These are phyloP conservation scores for Catharus bicknelli DNA, from an alignment of 2,113 vertebrate genomes.

Conservation along the genomic window DNA sequence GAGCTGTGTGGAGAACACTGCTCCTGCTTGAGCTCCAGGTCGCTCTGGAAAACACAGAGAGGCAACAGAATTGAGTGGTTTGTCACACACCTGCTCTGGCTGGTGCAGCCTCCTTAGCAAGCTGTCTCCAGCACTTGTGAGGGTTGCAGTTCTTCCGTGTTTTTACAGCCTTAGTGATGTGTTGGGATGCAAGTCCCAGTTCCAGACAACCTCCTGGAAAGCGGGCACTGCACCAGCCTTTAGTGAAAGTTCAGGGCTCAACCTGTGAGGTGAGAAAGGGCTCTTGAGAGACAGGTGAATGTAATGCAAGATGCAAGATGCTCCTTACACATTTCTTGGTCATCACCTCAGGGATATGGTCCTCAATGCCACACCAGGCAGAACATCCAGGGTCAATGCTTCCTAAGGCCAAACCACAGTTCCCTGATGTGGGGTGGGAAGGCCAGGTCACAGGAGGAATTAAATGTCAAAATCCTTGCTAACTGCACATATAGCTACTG, in stretches of 20 bases:
- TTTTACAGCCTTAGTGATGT: not conserved
- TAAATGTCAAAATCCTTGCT: not conserved
- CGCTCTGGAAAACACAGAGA: not conserved
- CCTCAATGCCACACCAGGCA: not conserved
- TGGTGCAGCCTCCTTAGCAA: not conserved
- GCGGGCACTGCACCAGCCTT: not conserved
- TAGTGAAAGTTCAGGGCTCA: not conserved
- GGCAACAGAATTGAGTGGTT: not conserved
- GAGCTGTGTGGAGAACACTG: not conserved
- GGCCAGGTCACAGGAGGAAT: not conserved
- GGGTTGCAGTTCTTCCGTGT: not conserved
- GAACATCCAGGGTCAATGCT: not conserved
- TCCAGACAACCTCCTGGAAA: not conserved
- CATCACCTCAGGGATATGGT: not conserved
- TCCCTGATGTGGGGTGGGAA: not conserved
- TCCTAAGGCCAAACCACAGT: not conserved
- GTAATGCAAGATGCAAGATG: not conserved
- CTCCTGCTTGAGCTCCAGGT: not conserved
- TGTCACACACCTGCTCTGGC: not conserved
- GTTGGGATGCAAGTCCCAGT: not conserved
- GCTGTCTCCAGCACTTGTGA: not conserved
- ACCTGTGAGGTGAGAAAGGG: not conserved
- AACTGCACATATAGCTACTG: not conserved
- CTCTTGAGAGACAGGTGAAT: not conserved
- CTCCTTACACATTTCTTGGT: not conserved